Conservation (phyloP, 2,113 vertebrate species). For the Heterotis niloticus region DNA sequence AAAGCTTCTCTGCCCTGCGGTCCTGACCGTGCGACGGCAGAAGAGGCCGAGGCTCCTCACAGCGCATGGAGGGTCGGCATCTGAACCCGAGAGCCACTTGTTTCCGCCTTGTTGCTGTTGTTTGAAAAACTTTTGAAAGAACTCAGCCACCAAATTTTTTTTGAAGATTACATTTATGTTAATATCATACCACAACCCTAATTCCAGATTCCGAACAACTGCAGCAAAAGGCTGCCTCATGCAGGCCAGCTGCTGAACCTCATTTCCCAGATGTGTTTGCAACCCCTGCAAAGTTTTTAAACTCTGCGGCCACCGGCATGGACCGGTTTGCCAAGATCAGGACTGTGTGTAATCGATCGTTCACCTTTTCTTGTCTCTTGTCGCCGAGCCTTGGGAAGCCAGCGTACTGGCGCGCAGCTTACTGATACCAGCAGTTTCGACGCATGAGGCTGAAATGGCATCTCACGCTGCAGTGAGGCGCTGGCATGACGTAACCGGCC, state of each 20-base stretch:
- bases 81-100: background rate
- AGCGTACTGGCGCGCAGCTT: conserved; percentile 44
- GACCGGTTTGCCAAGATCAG: no score
- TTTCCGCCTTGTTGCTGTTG: no score
- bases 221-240: no score
- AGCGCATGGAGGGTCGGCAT: background rate
- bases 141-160: no score
- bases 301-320: no score
- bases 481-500: conserved; percentile 50
- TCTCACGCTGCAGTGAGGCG: conserved; percentile 34
- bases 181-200: no score
- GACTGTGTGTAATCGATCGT: no score
- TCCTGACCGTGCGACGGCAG: background rate
- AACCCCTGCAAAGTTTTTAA: background rate
- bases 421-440: conserved; percentile 27
- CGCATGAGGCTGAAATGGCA: conserved; percentile 47
- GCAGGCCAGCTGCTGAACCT: no score
- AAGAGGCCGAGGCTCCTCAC: no score
- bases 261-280: background rate
- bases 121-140: no score
- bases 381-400: background rate
- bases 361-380: conserved; percentile 8
- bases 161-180: no score
- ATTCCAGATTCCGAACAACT: no score
- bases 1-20: background rate